Base-by-base conservation (phyloP, 2,888 invertebrate species). In the Coecobrya sp. region DNA sequence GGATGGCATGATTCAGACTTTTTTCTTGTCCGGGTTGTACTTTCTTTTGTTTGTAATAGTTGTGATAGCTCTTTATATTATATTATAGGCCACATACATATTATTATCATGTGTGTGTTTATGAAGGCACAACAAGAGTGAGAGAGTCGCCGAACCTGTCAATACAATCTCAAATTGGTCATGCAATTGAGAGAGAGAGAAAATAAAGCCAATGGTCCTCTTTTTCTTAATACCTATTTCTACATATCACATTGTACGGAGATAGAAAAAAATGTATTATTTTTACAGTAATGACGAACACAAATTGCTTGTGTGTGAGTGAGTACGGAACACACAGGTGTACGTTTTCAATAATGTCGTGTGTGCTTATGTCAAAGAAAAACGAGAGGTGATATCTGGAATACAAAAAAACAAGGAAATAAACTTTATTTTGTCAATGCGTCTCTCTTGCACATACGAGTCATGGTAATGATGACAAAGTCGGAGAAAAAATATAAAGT, bases 91-190 rank as follows among this genome's bases (percentile, higher is more conserved):
- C 11, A 19, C 42, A 45, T 45, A 45, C 42, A 36, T 76, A 45
- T 73, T 79, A 49, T 79, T 79, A 55, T 81, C 49, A 25, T 76
- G 59, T 81, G 76, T 52, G 25, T 36, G 7, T 81, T 59, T 81
- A 59, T 59, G 55, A 55, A 59, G 52, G 8, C 52, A 52, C 79
- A 62, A 68, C 82, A 82, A 81, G 59, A 88, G 55, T 62, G 70
- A 52, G 73, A 89, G 82, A 70, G 73, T 82, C 30, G 55, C 62
- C 68, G 68, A 81, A 42, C 86, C 86, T 86, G 87, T 91, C 91
- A 91, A 87, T 91, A 81, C 45, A 86, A 87, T 91, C 81, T 91
- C 49, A 82, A 91, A 86, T 91, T 91, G 91, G 91, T 87, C 91
- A 91, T 91, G 91, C 91, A 87, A 91, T 86, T 59, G 49, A 19